phyloP scores from a whole-genome alignment of 2,797 vertebrate genomes.

The Falco peregrinus region DNA sequence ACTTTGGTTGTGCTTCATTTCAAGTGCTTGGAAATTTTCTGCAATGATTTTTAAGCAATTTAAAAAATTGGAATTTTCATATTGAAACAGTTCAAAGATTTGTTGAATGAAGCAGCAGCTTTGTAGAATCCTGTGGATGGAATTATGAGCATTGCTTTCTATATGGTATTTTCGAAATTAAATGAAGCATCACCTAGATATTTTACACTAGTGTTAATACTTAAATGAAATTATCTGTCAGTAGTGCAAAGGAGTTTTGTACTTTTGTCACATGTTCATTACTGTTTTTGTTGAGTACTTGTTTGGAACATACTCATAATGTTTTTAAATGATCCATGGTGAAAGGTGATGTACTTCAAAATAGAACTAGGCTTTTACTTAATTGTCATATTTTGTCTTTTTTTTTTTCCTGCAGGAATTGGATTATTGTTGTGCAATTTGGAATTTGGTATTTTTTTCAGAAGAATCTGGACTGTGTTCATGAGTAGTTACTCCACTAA shows the following conservation, averaged over 20 bases:
- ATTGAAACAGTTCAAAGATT: slow-evolving; percentile 71
- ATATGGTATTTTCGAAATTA: slow-evolving; percentile 66
- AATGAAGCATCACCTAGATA: slow-evolving; percentile 50
- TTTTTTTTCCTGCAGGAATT: slow-evolving; percentile 59
- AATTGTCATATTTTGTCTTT: slow-evolving; percentile 50
- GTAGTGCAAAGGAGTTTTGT: slow-evolving; percentile 57
- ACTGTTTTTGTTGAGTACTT: slow-evolving; percentile 32
- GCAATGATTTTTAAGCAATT: slow-evolving; percentile 64
- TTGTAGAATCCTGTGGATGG: slow-evolving; percentile 71
- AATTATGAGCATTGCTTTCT: slow-evolving; percentile 72
- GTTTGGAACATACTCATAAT: slow-evolving; percentile 59
- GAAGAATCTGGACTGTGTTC: slow-evolving; percentile 51
- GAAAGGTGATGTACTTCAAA: slow-evolving; percentile 53
- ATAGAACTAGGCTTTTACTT: slow-evolving; percentile 48
- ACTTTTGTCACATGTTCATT: neutral
- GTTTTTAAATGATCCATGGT: slow-evolving; percentile 49
- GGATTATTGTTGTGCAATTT: slow-evolving; percentile 68
- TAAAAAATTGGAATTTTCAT: slow-evolving; percentile 71
- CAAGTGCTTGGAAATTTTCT: slow-evolving; percentile 71
- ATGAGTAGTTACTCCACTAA: slow-evolving; percentile 30
- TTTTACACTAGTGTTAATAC: slow-evolving; percentile 69
- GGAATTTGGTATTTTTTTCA: slow-evolving; percentile 64
- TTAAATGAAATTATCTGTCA: slow-evolving; percentile 50
- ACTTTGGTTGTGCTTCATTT: slow-evolving; percentile 61
- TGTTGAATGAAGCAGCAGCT: slow-evolving; percentile 73